These are phyloP conservation scores for Macrophya annulata DNA, from an alignment of 2,888 invertebrate species.

Conservation along the genomic window DNA sequence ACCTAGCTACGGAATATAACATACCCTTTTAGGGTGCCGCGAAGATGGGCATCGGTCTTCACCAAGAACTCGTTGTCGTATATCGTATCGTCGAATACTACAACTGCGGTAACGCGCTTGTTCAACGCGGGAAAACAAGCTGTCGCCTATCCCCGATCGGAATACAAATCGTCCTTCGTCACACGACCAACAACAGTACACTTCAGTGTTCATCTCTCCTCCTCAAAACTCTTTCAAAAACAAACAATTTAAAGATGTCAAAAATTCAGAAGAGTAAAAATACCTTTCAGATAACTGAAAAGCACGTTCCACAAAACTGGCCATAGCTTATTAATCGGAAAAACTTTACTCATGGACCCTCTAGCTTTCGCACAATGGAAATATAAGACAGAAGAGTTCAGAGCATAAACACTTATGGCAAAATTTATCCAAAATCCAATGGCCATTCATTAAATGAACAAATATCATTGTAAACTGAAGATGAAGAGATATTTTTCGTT, in stretches of 20 bases:
- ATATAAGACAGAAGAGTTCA: neutral
- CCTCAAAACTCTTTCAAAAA: too few relatives aligned
- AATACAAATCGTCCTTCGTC: slow-evolving; percentile 37
- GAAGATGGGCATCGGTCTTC: slow-evolving; percentile 27
- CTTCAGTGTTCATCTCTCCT: neutral
- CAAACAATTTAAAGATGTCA: too few relatives aligned
- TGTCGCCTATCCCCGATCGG: slow-evolving; percentile 27
- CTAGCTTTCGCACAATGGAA: neutral
- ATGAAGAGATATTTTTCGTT: neutral
- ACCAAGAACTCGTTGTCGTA: slow-evolving; percentile 44
- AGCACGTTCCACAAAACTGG: too few relatives aligned
- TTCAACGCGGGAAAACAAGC: slow-evolving; percentile 37
- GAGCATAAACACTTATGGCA: too few relatives aligned
- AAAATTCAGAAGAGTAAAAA: too few relatives aligned
- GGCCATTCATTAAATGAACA: neutral
- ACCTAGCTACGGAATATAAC: slow-evolving; percentile 9
- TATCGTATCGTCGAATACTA: neutral
- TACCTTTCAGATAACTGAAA: too few relatives aligned
- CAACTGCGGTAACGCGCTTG: slow-evolving; percentile 7
- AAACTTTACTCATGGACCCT: neutral
- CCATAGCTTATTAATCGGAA: too few relatives aligned
- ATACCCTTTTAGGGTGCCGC: slow-evolving; percentile 40
- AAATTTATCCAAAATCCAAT: neutral
- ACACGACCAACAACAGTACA: neutral
- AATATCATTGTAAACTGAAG: neutral